Evolutionary conservation across 2,113 vertebrate genomes (phyloP), one percentile per base, ranked within the genome.

Genomic region (Psittacara wagleri): DNA sequence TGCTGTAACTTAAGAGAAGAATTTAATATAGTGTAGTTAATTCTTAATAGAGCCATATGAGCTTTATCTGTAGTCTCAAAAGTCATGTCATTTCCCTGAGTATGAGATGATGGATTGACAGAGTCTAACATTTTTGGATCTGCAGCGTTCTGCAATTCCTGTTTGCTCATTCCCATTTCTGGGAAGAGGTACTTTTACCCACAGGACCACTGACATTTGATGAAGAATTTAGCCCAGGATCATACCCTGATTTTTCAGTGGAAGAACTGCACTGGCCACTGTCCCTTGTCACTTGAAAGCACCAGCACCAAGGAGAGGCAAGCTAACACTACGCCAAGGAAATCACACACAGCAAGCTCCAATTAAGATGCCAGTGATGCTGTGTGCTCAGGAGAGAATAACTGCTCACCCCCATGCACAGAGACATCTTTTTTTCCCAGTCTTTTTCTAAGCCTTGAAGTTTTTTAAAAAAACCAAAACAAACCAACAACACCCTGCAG

Each of bases 261-360:
- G 39, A 17, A 73, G 10, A 28, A 18, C 4, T 2, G 0, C 1
- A 0, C 5, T 35, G 37, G 17, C 19, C 49, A 48, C 33, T 3
- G 1, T 4, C 2, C 28, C 6, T 39, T 4, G 5, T 15, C 0
- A 0, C 31, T 8, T 29, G 15, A 11, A 10, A 57, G 27, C 12
- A 3, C 1, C 31, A 51, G 61, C 61, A 70, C 73, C 2, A 0
- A 22, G 33, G 68, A 55, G 35, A 83, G 33, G 18, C 7, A 54
- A 19, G 5, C 0, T 0, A 78, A 25, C 33, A 1, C 27, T 1
- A 4, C 11, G 20, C 51, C 52, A 18, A 59, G 57, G 27, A 66
- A n/a, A 15, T 23, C 9, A 49, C 10, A 17, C 5, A 35, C 59
- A 44, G n/a, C 7, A 69, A 73, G 13, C 33, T 15, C 52, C 67